Evolutionary conservation across 2,113 vertebrate species (phyloP), one percentile per base, ranked within the genome.

Genomic region (Scomber japonicus): DNA sequence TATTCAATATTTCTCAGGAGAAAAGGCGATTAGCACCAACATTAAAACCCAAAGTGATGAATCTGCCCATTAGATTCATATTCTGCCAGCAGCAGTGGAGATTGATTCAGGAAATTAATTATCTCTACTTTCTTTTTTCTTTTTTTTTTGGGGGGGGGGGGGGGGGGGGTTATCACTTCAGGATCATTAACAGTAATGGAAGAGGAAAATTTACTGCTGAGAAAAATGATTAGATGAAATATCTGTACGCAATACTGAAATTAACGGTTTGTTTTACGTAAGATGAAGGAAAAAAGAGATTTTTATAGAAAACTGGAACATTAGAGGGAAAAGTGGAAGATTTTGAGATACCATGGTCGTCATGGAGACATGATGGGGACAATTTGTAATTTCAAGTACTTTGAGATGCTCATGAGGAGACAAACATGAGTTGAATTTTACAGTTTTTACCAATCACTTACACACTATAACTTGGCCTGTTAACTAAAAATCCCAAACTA

Each of bases 151-250:
- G 21, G 21, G 21, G 21, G 21, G 21, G 21, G 21, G 21, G 21
- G 21, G 21, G 21, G 21, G 21, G 21, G 21, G 21, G 77, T 80
- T 64, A 56, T 72, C 77, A 76, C 54, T 70, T 60, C n/a, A 11
- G 73, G 40, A 46, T 86, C 75, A 71, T 82, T 84, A 90, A 24
- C 30, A 9, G 35, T 63, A 78, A 78, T 77, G 67, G 31, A 85
- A 11, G 19, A 71, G 12, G 35, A 24, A 5, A 14, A 67, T 57
- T 62, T 27, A 49, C 70, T 46, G 59, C 63, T 24, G 77, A 44
- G 56, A 53, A 44, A 56, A n/a, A 44, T 17, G 53, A 72, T 73
- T 75, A 71, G 35, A 8, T 40, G 35, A 81, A 67, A 11, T 40
- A 31, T 49, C 13, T 66, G 49, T 17, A 59, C 8, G 1, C 35